A percentile compares a stretch with the other conserved stretches of the same genome.
Evolutionary conservation across 2,888 invertebrate species (phyloP).

Genomic region (Papilio demoleus): DNA sequence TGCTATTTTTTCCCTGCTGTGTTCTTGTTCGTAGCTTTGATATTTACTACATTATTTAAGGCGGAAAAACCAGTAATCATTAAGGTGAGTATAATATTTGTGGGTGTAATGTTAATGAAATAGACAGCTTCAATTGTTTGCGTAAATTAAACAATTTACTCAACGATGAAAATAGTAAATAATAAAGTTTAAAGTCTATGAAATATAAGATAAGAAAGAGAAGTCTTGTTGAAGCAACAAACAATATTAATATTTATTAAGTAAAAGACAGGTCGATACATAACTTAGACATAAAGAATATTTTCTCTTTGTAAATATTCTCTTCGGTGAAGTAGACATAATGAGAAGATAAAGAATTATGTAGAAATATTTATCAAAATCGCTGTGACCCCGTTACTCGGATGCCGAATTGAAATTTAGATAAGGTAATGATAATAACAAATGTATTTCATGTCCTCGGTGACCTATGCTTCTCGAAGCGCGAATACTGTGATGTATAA

Average conservation of each 20-base stretch:
- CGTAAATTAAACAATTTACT: neutral
- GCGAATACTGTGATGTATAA: conserved; percentile 62
- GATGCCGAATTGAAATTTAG: conserved; percentile 76
- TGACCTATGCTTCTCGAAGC: conserved; percentile 72
- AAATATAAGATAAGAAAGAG: neutral
- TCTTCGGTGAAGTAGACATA: conserved; percentile 44
- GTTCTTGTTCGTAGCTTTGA: neutral
- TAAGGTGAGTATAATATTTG: neutral
- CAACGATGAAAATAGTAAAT: neutral
- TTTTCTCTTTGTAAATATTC: conserved; percentile 15
- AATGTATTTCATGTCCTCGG: conserved; percentile 71
- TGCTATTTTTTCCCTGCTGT: too few species aligned
- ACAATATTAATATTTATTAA: conserved; percentile 10
- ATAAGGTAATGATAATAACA: conserved; percentile 75
- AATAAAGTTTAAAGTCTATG: neutral
- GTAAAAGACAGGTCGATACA: conserved; percentile 3
- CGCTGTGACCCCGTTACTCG: conserved; percentile 78
- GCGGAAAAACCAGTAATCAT: neutral
- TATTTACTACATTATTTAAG: neutral
- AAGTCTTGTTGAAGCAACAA: neutral
- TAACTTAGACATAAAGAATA: neutral
- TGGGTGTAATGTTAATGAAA: conserved; percentile 6
- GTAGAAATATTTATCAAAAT: conserved; percentile 69
- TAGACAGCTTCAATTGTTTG: neutral
- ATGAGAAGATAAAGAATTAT: conserved; percentile 62